phyloP scores from a whole-genome alignment of 2,113 vertebrate genomes.

The Girardinichthys multiradiatus region DNA sequence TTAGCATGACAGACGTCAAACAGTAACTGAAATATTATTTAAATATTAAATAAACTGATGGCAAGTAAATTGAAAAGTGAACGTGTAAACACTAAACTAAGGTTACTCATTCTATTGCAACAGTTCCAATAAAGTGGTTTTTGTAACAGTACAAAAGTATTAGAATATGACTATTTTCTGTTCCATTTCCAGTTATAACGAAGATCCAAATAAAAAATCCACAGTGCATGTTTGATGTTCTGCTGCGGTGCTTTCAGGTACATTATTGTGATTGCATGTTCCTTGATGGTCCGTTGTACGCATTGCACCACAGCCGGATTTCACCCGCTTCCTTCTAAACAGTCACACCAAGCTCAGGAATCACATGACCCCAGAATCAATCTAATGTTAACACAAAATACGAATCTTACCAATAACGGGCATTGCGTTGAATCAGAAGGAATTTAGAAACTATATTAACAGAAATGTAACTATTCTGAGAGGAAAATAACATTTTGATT shows the following conservation, averaged over 20 bases:
- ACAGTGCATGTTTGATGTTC: constrained; percentile 86
- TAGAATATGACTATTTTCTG: constrained; percentile 84
- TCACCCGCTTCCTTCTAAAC: constrained; percentile 26
- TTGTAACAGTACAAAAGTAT: constrained; percentile 93
- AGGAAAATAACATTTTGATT: constrained; percentile 51
- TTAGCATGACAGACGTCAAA: constrained; percentile 93
- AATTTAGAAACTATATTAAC: constrained; percentile 12
- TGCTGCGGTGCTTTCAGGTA: constrained; percentile 58
- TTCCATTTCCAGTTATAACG: constrained; percentile 89
- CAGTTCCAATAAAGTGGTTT: constrained; percentile 95
- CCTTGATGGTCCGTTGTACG: constrained; percentile 67
- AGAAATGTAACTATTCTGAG: constrained; percentile 14
- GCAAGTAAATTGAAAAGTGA: constrained; percentile 84
- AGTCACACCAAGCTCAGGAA: constrained; percentile 28
- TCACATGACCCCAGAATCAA: constrained; percentile 38
- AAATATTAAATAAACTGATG: constrained; percentile 99
- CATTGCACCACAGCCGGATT: constrained; percentile 30
- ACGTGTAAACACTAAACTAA: constrained; percentile 99
- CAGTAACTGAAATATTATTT: constrained; percentile 96
- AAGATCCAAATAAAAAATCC: constrained; percentile 79
- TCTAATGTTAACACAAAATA: constrained; percentile 27
- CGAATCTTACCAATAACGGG: constrained; percentile 4
- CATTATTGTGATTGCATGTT: constrained; percentile 66
- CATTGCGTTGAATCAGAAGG: constrained; percentile 23
- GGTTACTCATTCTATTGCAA: constrained; percentile 93